Evolutionary conservation across 2,797 vertebrate species (phyloP), one percentile per base, ranked within the genome.

Genomic region (Ptychadena robeensis): DNA sequence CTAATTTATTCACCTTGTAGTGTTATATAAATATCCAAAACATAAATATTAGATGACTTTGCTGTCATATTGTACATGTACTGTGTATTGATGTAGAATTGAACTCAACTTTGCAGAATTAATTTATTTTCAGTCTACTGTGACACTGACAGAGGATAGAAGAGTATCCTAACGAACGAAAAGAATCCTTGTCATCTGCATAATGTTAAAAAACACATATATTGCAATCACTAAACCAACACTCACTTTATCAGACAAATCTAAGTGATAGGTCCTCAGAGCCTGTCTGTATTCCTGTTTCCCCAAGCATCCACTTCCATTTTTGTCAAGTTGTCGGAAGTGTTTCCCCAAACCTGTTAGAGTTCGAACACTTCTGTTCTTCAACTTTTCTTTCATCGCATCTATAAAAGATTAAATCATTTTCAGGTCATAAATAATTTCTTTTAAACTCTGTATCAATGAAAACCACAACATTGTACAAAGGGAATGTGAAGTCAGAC

Each of bases 341-440:
- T 92, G 86, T 80, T 92, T 94, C 82, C 90, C 90, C 83, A 95
- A 85, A 78, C 91, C 87, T 4, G 91, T 93, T 81, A 93, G 28
- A 86, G 93, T 86, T 53, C 61, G 63, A 82, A 93, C 88, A 79
- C 87, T 90, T 90, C 89, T 93, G 85, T 88, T 91, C 59, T 53
- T 81, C 27, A 93, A 48, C 18, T 90, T 89, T 28, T 86, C 82
- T 88, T 87, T 91, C 57, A 95, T 81, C 0, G 22, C 38, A 69
- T 86, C 94, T 93, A 31, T 1, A 84, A 83, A 83, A 73, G 1
- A 34, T 48, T n/a, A 27, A 48, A 59, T 68, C 2, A 25, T 31
- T 31, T 28, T 44, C 15, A 65, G 27, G 27, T n/a, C 35, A 22
- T 66, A 18, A 68, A 66, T n/a, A 37, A 7, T 28, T 34, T 25